These are phyloP conservation scores for Oreochromis aureus DNA, from an alignment of 2,113 vertebrate species.

Conservation along the genomic window DNA sequence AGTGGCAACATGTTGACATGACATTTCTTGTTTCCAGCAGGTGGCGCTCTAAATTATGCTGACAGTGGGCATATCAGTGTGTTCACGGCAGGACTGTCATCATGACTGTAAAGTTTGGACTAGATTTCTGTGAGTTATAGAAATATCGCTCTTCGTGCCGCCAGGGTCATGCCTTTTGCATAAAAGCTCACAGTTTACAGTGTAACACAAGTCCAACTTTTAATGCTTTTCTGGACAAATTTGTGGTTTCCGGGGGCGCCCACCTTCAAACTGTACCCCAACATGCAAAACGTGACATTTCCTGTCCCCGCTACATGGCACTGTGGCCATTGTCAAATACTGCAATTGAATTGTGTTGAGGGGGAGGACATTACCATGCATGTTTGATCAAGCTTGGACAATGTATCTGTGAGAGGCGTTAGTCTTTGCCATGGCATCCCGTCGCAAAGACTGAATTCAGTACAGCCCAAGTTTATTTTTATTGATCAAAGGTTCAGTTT, in stretches of 20 bases:
- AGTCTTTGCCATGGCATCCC: neutral
- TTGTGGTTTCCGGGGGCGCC: neutral
- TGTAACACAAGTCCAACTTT: neutral
- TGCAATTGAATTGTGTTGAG: neutral
- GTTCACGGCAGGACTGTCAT: neutral
- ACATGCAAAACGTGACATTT: neutral
- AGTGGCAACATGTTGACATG: neutral
- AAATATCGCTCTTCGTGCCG: neutral
- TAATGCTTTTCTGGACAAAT: fast-evolving
- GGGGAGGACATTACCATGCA: neutral
- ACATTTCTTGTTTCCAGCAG: neutral
- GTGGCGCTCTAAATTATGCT: neutral
- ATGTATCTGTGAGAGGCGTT: neutral
- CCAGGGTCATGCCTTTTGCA: fast-evolving
- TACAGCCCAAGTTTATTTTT: neutral
- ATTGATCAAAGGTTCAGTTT: neutral
- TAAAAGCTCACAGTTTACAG: neutral
- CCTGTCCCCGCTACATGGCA: neutral
- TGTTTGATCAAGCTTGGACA: neutral
- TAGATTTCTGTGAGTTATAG: neutral
- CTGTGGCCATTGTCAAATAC: neutral
- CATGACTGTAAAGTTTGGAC: neutral
- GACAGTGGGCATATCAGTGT: neutral
- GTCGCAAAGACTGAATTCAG: neutral
- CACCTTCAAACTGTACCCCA: neutral